Evolutionary conservation across 1,140 invertebrate genomes (phyloP).

Genomic region (Hormaphis cornu): DNA sequence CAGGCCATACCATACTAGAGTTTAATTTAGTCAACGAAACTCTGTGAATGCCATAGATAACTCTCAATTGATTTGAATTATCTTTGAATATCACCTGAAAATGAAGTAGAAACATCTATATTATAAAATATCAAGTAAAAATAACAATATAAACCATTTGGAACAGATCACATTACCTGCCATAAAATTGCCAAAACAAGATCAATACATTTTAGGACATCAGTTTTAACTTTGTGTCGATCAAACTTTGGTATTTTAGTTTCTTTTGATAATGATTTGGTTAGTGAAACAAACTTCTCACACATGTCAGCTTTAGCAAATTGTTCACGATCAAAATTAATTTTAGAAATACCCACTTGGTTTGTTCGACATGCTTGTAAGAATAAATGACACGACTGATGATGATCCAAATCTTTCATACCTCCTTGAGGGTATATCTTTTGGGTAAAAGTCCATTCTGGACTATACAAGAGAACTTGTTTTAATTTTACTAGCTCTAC

Average conservation of each 20-base stretch:
- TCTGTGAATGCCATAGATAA: slow-evolving; percentile 20
- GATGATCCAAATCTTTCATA: slow-evolving; percentile 2
- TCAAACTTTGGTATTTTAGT: slow-evolving; percentile 10
- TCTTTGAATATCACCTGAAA: slow-evolving; percentile 17
- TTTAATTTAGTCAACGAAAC: slow-evolving; percentile 23
- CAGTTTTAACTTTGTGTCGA: slow-evolving; percentile 14
- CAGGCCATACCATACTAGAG: slow-evolving; percentile 8
- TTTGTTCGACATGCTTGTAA: slow-evolving; percentile 30
- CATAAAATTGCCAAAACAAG: slow-evolving; percentile 16
- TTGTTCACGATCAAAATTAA: slow-evolving; percentile 16
- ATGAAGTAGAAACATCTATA: neutral
- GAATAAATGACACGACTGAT: slow-evolving; percentile 22
- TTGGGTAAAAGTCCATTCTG: slow-evolving; percentile 8
- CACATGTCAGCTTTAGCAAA: neutral
- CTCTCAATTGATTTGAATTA: slow-evolving; percentile 16
- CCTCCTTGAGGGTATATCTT: slow-evolving; percentile 2
- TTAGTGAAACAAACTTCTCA: slow-evolving; percentile 23
- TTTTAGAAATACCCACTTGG: neutral
- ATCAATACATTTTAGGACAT: slow-evolving; percentile 19
- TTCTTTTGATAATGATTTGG: slow-evolving; percentile 1
- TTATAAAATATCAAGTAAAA: neutral
- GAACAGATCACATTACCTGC: slow-evolving; percentile 8
- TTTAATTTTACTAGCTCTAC: slow-evolving; percentile 18
- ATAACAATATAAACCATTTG: neutral
- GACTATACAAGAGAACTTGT: neutral